Evolutionary conservation across 2,797 vertebrate genomes (phyloP), one percentile per base, ranked within the genome.

Genomic region (Gymnocypris eckloni): DNA sequence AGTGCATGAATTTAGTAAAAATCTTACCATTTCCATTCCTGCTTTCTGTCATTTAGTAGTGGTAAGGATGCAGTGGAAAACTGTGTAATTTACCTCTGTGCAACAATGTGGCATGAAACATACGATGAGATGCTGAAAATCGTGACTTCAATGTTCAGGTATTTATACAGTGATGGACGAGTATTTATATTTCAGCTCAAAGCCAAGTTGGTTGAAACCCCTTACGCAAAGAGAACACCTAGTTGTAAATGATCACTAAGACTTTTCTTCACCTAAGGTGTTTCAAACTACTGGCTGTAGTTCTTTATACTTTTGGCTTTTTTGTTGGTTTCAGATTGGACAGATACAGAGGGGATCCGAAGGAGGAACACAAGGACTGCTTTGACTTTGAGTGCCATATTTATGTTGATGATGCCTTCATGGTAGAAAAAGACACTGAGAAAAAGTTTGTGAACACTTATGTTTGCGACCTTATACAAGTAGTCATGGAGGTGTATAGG

Each of bases 61-160:
- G 50, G 20, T 4, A 67, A 67, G 16, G 66, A 67, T 20, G 90
- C 94, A 6, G 77, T 94, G 2, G 93, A 96, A 83, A 93, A 79
- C 81, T 94, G 93, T 78, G 92, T 96, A 52, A 95, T 96, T 89
- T 96, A 96, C 85, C 94, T 96, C 2, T 96, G 96, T 89, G 96
- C 96, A 72, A 96, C 96, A 86, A 96, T 96, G 96, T 96, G 96
- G 96, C 96, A 96, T 75, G 96, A 96, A 90, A 96, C 94, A 66
- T 95, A 95, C 13, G 95, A 96, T 5, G 96, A 96, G 90, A 96
- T 96, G 96, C 92, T 95, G 45, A 96, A 96, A 92, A 96, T 96
- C 86, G 92, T 96, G 78, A 96, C 95, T 4, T 96, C 96, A 56
- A 95, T 96, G 95, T 96, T 96, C 92, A 95, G 96, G 96, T 96